Evolutionary conservation across 92 coral and sea anemone genomes (phyloP).

Genomic region (Palythoa caribaeorum): DNA sequence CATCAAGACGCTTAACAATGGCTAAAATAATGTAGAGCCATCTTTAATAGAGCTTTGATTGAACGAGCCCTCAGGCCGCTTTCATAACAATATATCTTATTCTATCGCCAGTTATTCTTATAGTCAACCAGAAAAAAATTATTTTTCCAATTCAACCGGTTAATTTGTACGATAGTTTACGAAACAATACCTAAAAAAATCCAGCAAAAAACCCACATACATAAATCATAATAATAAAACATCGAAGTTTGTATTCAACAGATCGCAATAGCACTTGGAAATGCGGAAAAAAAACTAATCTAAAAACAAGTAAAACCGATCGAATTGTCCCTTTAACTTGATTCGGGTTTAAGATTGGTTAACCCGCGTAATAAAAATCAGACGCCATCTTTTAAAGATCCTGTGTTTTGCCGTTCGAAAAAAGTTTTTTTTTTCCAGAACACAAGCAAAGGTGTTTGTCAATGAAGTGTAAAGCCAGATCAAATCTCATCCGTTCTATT

Average conservation of each 20-base stretch:
- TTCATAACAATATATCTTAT: background rate
- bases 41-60: slow-evolving; percentile 50
- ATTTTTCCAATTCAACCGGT: background rate
- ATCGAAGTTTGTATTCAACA: background rate
- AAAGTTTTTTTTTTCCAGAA: background rate
- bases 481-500: slow-evolving; percentile 29
- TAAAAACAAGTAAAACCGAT: slow-evolving; percentile 24
- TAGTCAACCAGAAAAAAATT: background rate
- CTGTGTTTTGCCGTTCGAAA: background rate
- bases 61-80: slow-evolving; percentile 38
- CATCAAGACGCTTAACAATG: slow-evolving; percentile 35
- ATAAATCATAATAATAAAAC: background rate
- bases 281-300: background rate
- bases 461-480: background rate
- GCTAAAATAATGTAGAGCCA: slow-evolving; percentile 15
- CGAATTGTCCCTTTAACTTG: slow-evolving; percentile 1
- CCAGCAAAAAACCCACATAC: background rate
- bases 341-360: slow-evolving; percentile 17
- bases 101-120: background rate
- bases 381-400: background rate
- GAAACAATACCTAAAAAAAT: background rate
- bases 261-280: background rate
- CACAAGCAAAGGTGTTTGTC: background rate
- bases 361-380: background rate
- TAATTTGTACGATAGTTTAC: background rate